A percentile compares a stretch with the other conserved stretches of the same genome.
phyloP scores from a whole-genome alignment of 2,113 vertebrate species.

The Eubucco bourcierii region DNA sequence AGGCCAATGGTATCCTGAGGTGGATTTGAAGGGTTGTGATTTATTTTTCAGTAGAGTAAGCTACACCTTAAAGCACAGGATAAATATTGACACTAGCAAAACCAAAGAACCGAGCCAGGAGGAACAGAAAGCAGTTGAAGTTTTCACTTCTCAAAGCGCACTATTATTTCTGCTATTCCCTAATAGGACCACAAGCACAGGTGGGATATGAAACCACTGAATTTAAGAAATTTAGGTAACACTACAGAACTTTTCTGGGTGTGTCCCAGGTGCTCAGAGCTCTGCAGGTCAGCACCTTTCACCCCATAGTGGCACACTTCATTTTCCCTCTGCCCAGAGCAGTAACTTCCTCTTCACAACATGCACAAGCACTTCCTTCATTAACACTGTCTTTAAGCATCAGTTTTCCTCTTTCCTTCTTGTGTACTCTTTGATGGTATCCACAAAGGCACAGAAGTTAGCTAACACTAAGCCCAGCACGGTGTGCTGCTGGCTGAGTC shows the following conservation, averaged over 20 bases:
- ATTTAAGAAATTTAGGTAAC: background rate
- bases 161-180: background rate
- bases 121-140: background rate
- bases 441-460: background rate
- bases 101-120: background rate
- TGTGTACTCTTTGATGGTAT: background rate
- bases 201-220: background rate
- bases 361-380: background rate
- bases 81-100: background rate
- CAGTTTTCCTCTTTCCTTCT: background rate
- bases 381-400: background rate
- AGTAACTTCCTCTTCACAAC: background rate
- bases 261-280: background rate
- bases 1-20: no score
- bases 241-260: background rate
- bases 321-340: background rate
- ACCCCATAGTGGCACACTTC: background rate
- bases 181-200: background rate
- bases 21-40: no score
- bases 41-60: background rate
- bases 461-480: background rate
- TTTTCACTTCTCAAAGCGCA: background rate
- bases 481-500: background rate
- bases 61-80: background rate
- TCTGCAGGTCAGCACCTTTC: background rate